Conservation (phyloP, 2,113 vertebrate genomes). For the Indicator maculatus region DNA sequence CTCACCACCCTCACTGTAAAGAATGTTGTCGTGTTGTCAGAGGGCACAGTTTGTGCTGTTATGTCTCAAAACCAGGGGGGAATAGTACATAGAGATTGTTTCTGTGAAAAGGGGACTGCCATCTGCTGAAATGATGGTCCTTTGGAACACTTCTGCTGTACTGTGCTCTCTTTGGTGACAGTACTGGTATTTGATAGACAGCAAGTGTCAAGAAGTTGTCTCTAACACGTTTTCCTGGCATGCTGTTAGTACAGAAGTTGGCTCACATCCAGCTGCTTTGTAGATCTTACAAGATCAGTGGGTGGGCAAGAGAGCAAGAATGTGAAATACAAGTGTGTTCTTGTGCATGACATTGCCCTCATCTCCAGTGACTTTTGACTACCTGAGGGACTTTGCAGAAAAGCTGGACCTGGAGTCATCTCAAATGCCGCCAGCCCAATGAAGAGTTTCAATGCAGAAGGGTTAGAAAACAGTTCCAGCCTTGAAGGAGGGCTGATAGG, state of each 20-base stretch:
- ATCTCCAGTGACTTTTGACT: neutral
- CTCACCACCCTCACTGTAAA: too few species aligned
- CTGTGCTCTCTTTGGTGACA: neutral
- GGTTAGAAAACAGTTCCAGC: neutral
- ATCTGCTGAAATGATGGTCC: neutral
- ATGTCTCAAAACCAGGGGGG: neutral
- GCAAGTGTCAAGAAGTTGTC: neutral
- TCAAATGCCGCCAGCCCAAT: neutral
- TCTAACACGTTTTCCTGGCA: neutral
- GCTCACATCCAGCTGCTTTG: neutral
- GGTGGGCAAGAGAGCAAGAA: neutral
- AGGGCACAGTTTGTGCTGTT: neutral
- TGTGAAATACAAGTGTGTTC: neutral
- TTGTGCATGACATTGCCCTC: neutral
- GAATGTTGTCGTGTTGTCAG: neutral
- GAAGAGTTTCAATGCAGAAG: neutral
- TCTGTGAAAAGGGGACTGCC: neutral
- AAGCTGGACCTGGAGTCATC: neutral
- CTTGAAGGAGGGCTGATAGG: too few species aligned
- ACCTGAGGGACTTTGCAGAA: slow-evolving; percentile 2
- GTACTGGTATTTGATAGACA: neutral
- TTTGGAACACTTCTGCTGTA: neutral
- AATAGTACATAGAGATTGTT: neutral
- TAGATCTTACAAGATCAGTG: slow-evolving; percentile 15
- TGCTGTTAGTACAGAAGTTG: neutral